Conservation (phyloP, 1,140 invertebrate genomes). For the Hetaerina americana region DNA sequence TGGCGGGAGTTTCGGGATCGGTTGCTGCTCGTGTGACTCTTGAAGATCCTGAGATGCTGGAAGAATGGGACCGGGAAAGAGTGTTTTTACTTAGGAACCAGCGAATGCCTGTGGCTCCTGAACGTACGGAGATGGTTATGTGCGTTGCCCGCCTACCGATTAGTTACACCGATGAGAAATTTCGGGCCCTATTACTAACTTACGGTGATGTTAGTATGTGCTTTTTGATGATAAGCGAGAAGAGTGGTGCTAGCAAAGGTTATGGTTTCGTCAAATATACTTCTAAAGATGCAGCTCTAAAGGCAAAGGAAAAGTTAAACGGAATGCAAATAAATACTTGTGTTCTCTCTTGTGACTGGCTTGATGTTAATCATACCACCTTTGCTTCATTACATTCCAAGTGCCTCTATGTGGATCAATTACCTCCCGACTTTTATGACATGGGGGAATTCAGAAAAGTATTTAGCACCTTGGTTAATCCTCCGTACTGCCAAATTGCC, state of each 20-base stretch:
- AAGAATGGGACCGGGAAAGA: conserved; percentile 27
- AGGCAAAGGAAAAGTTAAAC: conserved; percentile 35
- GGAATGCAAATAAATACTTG: conserved; percentile 28
- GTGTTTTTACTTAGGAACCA: conserved; percentile 29
- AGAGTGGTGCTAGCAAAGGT: conserved; percentile 41
- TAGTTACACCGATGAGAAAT: conserved; percentile 33
- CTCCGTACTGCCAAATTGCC: conserved; percentile 46
- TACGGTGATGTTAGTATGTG: conserved; percentile 35
- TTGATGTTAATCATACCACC: conserved; percentile 32
- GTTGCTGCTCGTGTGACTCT: conserved; percentile 25
- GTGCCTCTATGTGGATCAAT: conserved; percentile 37
- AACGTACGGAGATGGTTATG: conserved; percentile 36
- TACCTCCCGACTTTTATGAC: conserved; percentile 39
- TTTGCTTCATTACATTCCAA: conserved; percentile 38
- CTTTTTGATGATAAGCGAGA: conserved; percentile 41
- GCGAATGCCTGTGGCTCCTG: conserved; percentile 31
- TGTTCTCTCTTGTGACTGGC: conserved; percentile 38
- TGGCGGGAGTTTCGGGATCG: conserved; percentile 21
- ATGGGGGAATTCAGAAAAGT: conserved; percentile 38
- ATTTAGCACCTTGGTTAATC: conserved; percentile 36
- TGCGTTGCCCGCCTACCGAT: conserved; percentile 40
- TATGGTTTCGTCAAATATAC: conserved; percentile 45
- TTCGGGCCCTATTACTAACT: conserved; percentile 30
- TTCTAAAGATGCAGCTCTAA: conserved; percentile 33
- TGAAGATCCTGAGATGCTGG: conserved; percentile 27